Evolutionary conservation across 2,797 vertebrate species (phyloP).

Genomic region (Danio jaintianensis): DNA sequence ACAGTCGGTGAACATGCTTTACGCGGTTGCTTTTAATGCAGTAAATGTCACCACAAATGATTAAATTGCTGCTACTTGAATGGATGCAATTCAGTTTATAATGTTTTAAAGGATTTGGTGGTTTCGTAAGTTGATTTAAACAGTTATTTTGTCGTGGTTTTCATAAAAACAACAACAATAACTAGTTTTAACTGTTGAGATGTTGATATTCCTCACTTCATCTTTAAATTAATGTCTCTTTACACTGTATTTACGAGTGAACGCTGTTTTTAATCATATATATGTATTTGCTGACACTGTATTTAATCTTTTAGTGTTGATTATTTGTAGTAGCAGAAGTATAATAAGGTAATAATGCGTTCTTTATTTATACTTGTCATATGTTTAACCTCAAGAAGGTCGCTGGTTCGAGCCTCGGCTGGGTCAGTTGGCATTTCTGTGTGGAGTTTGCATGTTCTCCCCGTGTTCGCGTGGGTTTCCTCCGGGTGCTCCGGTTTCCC

Average conservation of each 20-base stretch:
- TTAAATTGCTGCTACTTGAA: neutral
- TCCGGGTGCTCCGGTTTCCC: too few relatives aligned
- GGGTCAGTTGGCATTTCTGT: too few relatives aligned
- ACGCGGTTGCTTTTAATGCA: neutral
- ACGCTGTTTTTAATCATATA: neutral
- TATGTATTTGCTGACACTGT: neutral
- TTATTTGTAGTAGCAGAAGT: neutral
- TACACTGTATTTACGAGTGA: neutral
- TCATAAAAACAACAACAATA: neutral
- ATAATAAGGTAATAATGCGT: neutral
- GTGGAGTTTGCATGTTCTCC: too few relatives aligned
- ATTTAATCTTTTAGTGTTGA: neutral
- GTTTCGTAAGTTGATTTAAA: neutral
- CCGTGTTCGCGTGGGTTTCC: too few relatives aligned
- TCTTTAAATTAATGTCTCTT: neutral
- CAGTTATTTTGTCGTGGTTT: neutral
- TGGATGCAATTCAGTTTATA: neutral
- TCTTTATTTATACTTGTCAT: neutral
- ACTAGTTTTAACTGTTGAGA: neutral
- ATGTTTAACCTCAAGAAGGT: neutral
- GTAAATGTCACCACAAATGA: neutral
- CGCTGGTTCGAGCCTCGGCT: too few relatives aligned
- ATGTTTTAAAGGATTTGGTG: neutral
- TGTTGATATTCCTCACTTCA: too few relatives aligned
- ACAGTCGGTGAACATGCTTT: constrained; percentile 9